Evolutionary conservation across 23 tunicate genomes (phyloP), one percentile per base, ranked within the genome.

Genomic region (Phallusia fumigata): DNA sequence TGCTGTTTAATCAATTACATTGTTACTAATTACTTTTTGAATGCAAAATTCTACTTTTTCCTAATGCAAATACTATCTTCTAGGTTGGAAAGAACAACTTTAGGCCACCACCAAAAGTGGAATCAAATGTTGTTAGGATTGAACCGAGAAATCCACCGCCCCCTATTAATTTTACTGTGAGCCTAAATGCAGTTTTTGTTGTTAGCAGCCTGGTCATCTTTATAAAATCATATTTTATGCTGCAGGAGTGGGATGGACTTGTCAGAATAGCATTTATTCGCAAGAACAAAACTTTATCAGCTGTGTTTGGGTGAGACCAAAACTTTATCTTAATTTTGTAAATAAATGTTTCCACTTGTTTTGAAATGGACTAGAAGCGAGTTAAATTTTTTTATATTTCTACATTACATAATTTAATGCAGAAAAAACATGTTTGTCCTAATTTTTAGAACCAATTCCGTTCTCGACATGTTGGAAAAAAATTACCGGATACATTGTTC

Each of bases 111-210:
- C 99, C 99, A 10, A 96, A 96, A 79, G 99, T 96, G 33, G 99
- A 96, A 84, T 96, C 99, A n/a, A 91, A 50, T 76, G 99, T 96
- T 45, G 99, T 96, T 21, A 30, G 99, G 78, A 88, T 96, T 0
- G 99, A 96, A 82, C 99, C 99, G 35, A 76, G 88, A 73, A 90
- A 91, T 33, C 99, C 99, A 51, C 99, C 99, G 0, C 99, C 96
- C 0, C 88, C 93, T 6, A 85, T 96, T 53, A 96, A 96, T 78
- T 96, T 96, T 69, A 96, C 96, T 0, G 86, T 83, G 31, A 75
- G 80, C 69, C 52, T 13, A 40, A 10, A 3, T 40, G 47, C 10
- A 40, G 5, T 40, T 40, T 40, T 40, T 10, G 10, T 40, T 5
- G 47, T 40, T 40, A n/a, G n/a, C n/a, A n/a, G n/a, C n/a, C n/a